Evolutionary conservation across 2,888 invertebrate species (phyloP).

Genomic region (Monopis laevigella): DNA sequence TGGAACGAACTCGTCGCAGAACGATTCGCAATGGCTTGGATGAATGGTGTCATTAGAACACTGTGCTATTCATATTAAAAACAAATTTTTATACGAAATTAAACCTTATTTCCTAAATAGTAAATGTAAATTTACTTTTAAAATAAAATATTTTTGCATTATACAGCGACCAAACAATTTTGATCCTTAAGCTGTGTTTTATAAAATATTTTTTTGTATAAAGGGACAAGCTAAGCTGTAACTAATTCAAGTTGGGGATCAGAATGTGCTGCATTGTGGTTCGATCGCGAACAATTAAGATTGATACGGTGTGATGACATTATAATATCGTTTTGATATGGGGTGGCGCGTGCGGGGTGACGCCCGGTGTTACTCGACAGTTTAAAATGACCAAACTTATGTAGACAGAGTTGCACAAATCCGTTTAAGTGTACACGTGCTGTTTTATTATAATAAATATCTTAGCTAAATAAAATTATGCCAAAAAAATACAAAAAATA

Average conservation of each 20-base stretch:
- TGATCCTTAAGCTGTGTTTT: not conserved
- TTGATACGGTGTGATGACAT: conserved; percentile 51
- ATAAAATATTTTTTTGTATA: conserved; percentile 3
- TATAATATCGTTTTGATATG: conserved; percentile 42
- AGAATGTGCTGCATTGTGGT: conserved; percentile 15
- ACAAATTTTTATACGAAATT: not conserved
- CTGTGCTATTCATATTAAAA: conserved; percentile 33
- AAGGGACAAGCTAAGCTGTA: conserved; percentile 2
- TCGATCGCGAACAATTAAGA: conserved; percentile 44
- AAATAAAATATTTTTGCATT: not conserved
- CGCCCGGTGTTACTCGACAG: conserved; percentile 17
- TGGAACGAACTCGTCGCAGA: conserved; percentile 18
- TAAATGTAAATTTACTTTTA: not conserved
- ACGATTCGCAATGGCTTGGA: conserved; percentile 22
- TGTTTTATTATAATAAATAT: not conserved
- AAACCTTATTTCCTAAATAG: not conserved
- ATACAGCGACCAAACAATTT: conserved; percentile 2
- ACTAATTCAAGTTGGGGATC: conserved; percentile 9
- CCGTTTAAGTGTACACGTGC: conserved; percentile 2
- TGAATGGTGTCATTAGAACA: conserved; percentile 33
- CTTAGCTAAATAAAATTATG: not conserved
- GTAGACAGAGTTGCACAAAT: conserved; percentile 2
- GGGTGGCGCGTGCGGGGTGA: conserved; percentile 22
- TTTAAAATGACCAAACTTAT: conserved; percentile 2
- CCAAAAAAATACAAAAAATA: not conserved